Percentiles rank a stretch among this genome's conserved stretches.
Evolutionary conservation across 2,888 invertebrate species (phyloP).

Genomic region (Dioctria linearis): DNA sequence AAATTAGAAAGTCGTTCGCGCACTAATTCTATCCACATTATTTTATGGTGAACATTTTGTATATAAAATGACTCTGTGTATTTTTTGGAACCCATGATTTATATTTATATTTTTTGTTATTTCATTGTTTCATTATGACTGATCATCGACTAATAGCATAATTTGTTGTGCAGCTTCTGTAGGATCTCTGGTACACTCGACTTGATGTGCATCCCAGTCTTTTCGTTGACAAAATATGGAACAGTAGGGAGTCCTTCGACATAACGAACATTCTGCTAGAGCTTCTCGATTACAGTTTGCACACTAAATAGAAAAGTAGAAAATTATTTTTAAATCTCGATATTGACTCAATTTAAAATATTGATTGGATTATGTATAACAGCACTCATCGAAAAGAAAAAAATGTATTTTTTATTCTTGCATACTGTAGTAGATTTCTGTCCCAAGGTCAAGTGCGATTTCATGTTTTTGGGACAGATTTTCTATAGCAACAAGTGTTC

Average conservation of each 20-base stretch:
- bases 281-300: slow-evolving; percentile 92
- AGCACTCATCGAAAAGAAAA: too few relatives aligned
- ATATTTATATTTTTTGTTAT: slow-evolving; percentile 2
- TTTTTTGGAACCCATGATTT: slow-evolving; percentile 19
- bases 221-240: slow-evolving; percentile 92
- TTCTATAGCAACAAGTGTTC: too few relatives aligned
- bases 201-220: slow-evolving; percentile 90
- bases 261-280: slow-evolving; percentile 88
- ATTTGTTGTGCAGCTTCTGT: slow-evolving; percentile 85
- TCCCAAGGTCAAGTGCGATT: too few relatives aligned
- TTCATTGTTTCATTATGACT: slow-evolving; percentile 66
- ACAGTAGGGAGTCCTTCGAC: slow-evolving; percentile 89
- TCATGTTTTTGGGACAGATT: too few relatives aligned
- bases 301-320: slow-evolving; percentile 75
- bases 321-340: neutral
- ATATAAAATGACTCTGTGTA: slow-evolving; percentile 26
- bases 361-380: neutral
- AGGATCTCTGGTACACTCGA: slow-evolving; percentile 82
- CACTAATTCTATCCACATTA: slow-evolving; percentile 11
- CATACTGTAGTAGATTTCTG: too few relatives aligned
- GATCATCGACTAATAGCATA: slow-evolving; percentile 88
- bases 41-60: neutral
- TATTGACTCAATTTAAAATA: neutral
- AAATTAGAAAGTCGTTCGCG: slow-evolving; percentile 36
- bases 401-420: too few relatives aligned